These are phyloP conservation scores for Spisula solida DNA, from an alignment of 2,888 invertebrate genomes.

Conservation along the genomic window DNA sequence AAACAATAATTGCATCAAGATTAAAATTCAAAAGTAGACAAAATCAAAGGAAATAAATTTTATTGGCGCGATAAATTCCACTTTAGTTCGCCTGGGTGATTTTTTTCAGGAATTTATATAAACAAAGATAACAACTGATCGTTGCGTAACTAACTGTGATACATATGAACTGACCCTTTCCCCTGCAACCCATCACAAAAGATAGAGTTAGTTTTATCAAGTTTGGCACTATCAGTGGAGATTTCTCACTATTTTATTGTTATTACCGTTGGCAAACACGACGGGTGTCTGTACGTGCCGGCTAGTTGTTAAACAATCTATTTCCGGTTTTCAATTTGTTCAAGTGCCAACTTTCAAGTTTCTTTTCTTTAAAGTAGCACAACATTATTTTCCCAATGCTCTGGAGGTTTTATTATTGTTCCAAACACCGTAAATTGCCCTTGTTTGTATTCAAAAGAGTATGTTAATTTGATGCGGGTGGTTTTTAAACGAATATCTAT, in stretches of 20 bases:
- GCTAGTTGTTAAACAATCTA: not conserved
- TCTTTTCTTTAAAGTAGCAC: not conserved
- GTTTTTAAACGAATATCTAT: too few species aligned
- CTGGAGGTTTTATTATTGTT: too few species aligned
- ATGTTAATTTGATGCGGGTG: too few species aligned
- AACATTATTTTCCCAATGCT: too few species aligned
- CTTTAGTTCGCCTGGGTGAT: not conserved
- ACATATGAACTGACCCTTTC: not conserved
- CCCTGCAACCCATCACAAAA: not conserved
- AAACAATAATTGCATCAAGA: constrained; percentile 5
- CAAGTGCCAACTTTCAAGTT: not conserved
- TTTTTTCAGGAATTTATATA: not conserved
- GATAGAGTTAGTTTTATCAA: not conserved
- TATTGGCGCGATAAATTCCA: constrained; percentile 12
- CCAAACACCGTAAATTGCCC: too few species aligned
- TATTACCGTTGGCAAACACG: constrained; percentile 11
- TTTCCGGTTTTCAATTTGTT: not conserved
- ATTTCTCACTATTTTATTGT: constrained; percentile 23
- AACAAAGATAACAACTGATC: not conserved
- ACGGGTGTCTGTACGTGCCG: constrained; percentile 11
- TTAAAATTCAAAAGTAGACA: not conserved
- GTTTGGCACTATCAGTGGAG: not conserved
- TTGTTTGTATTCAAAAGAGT: too few species aligned
- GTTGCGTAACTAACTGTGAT: not conserved
- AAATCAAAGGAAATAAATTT: not conserved